phyloP scores from a whole-genome alignment of 1,140 invertebrate species.

The Halesus radiatus region DNA sequence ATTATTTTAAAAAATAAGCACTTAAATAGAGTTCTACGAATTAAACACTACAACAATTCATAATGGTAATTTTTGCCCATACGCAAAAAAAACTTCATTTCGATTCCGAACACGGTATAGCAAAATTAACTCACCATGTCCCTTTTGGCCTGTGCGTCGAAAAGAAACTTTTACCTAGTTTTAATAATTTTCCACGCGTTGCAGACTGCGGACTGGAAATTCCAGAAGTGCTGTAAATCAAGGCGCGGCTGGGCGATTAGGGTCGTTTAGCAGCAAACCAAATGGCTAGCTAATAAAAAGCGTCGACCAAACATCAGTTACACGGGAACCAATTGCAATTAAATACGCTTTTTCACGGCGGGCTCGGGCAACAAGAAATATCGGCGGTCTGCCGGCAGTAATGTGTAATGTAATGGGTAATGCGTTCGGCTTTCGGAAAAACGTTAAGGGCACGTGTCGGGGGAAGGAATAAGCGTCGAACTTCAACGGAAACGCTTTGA shows the following conservation, averaged over 20 bases:
- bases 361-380: conserved; percentile 16
- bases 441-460: conserved; percentile 2
- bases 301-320: conserved; percentile 27
- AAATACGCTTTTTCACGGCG: conserved; percentile 34
- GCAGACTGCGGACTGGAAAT: conserved; percentile 11
- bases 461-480: no score
- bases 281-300: conserved; percentile 51
- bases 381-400: conserved; percentile 19
- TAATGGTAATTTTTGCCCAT: no score
- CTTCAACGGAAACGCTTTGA: no score
- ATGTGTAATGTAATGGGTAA: neutral
- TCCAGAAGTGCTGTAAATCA: conserved; percentile 52
- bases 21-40: no score
- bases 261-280: conserved; percentile 51
- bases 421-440: conserved; percentile 7
- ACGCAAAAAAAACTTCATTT: no score
- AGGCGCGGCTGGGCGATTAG: conserved; percentile 53
- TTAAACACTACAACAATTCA: no score
- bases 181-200: neutral
- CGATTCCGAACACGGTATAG: no score
- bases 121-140: no score
- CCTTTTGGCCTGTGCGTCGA: no score
- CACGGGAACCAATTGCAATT: conserved; percentile 37
- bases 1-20: no score
- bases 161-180: neutral